These are phyloP conservation scores for Mythimna lalbum DNA, from an alignment of 2,888 invertebrate species.

Conservation along the genomic window DNA sequence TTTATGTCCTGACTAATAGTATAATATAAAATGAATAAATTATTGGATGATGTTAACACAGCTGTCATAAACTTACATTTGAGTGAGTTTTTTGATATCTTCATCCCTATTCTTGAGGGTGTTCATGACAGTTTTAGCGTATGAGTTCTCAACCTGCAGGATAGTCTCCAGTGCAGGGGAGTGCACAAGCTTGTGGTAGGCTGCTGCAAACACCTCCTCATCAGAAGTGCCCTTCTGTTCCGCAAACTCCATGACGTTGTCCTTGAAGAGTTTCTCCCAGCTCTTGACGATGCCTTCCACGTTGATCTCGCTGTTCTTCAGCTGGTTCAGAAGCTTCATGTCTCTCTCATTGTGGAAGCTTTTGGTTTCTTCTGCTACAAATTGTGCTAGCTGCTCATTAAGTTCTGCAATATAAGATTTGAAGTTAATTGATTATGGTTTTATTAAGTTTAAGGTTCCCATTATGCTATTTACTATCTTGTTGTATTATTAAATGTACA, in stretches of 20 bases:
- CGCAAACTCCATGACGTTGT: slow-evolving; percentile 96
- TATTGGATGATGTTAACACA: no score
- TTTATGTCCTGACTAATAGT: no score
- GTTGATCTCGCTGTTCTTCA: slow-evolving; percentile 92
- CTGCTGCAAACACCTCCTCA: slow-evolving; percentile 96
- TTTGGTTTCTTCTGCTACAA: slow-evolving; percentile 92
- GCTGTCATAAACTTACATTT: slow-evolving; percentile 82
- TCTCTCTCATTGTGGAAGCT: slow-evolving; percentile 92
- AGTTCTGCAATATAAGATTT: slow-evolving; percentile 84
- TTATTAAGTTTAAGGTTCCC: no score
- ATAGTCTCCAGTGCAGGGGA: slow-evolving; percentile 97
- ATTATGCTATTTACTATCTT: no score
- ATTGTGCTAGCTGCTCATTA: slow-evolving; percentile 90
- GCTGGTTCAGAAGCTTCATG: slow-evolving; percentile 91
- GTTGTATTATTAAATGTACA: no score
- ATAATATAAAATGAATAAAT: no score
- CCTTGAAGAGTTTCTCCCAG: slow-evolving; percentile 95
- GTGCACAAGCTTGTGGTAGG: slow-evolving; percentile 95
- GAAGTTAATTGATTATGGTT: neutral
- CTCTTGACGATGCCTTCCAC: slow-evolving; percentile 94
- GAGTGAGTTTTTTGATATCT: slow-evolving; percentile 93
- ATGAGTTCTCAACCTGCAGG: slow-evolving; percentile 96
- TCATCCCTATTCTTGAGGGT: slow-evolving; percentile 94
- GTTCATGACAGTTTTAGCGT: slow-evolving; percentile 95
- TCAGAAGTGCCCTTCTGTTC: slow-evolving; percentile 95